Base-by-base conservation (phyloP, 2,113 vertebrate species). In the Physeter macrocephalus region DNA sequence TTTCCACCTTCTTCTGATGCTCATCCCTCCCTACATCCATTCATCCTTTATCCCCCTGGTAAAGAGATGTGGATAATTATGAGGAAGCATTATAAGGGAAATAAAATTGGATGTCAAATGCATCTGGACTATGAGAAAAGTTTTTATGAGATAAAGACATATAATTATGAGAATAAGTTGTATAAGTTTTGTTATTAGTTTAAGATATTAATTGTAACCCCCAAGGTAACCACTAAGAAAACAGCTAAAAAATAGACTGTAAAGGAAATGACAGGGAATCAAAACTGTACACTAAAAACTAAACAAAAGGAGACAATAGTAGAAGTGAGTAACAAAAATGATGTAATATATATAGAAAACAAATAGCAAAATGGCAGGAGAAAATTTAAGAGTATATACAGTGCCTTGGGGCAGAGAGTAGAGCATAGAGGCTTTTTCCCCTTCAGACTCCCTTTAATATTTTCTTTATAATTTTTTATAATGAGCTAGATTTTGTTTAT, bases 401-500 rank as follows among this genome's bases (percentile, higher is more conserved):
- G 18, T 46, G 7, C 8, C 39, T 89, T 89, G 43, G n/a, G n/a
- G 11, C n/a, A 94, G 59, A 62, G 23, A 75, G 36, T 46, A 27
- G 5, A 7, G 3, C 17, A 77, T 17, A 31, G 23, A n/a, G 7
- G 5, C 3, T 5, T 74, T 83, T 52, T 36, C 7, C 4, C 36
- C 14, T 20, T 69, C 23, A 89, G 4, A 83, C 75, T 80, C 25
- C 17, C 29, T 67, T 41, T 52, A 43, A 46, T 72, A 34, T 54
- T 23, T 80, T 52, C 23, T 94, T 94, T 6, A 6, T 88, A 20
- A 41, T 72, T 81, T 88, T 52, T 15, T 82, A 20, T 89, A 82
- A 43, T 54, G 9, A 52, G 6, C 21, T 54, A 52, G 2, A 54
- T 74, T 89, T 34, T 64, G 14, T 52, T 62, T 43, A 82, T 62